Evolutionary conservation across 2,888 invertebrate species (phyloP).

Genomic region (Heliconius hortense): DNA sequence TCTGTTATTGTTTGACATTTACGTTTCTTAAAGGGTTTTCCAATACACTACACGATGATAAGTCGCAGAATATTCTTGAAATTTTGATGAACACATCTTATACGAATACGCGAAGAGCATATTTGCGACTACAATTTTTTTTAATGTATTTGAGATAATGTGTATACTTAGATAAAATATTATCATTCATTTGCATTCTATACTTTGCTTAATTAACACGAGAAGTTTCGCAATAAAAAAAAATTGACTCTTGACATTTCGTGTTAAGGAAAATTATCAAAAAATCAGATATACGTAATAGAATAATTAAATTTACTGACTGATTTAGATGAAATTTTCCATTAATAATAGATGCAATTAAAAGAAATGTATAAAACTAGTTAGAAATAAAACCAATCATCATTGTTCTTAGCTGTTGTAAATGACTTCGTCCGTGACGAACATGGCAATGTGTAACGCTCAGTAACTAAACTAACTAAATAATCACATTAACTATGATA

Average conservation of each 20-base stretch:
- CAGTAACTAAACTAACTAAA: constrained; percentile 3
- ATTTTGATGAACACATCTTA: not conserved
- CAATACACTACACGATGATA: not conserved
- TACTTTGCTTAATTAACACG: not conserved
- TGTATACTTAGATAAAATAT: constrained; percentile 14
- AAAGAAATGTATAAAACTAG: not conserved
- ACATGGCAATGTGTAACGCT: constrained; percentile 6
- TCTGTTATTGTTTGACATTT: not conserved
- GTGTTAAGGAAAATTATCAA: not conserved
- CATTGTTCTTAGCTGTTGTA: not conserved
- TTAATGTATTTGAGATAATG: not conserved
- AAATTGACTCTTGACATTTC: not conserved
- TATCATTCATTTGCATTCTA: constrained; percentile 1
- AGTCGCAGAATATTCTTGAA: not conserved
- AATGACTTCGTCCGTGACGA: constrained; percentile 10
- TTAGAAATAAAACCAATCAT: not conserved
- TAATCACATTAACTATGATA: not conserved
- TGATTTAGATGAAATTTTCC: not conserved
- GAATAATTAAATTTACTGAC: not conserved
- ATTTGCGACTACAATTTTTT: not conserved
- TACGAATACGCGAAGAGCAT: not conserved
- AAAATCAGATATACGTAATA: not conserved
- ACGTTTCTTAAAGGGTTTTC: not conserved
- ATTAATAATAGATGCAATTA: not conserved
- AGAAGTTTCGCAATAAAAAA: constrained; percentile 1